phyloP scores from a whole-genome alignment of 2,797 vertebrate species.

The Enteromius paludinosus region DNA sequence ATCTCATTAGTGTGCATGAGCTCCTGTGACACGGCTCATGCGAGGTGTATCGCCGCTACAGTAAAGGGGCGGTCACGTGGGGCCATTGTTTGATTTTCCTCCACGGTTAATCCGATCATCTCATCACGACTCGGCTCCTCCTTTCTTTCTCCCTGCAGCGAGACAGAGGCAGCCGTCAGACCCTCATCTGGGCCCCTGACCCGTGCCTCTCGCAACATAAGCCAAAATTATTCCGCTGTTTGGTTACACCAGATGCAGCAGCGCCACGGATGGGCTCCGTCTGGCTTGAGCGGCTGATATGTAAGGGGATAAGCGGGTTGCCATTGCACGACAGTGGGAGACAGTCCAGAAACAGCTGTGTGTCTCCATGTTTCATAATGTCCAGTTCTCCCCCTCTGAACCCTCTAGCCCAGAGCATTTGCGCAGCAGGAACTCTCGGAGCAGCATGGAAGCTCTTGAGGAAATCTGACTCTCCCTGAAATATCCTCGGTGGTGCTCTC shows the following conservation, averaged over 20 bases:
- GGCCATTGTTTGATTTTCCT: constrained; percentile 27
- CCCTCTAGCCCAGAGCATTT: constrained; percentile 57
- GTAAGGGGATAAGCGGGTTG: constrained; percentile 74
- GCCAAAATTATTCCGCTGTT: constrained; percentile 71
- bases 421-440: constrained; percentile 65
- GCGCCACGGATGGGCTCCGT: constrained; percentile 67
- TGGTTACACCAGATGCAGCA: constrained; percentile 72
- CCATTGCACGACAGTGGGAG: constrained; percentile 70
- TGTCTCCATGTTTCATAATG: constrained; percentile 76
- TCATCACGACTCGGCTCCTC: background rate
- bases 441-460: constrained; percentile 67
- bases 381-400: constrained; percentile 48
- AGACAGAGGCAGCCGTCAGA: background rate
- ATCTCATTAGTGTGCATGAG: constrained; percentile 28
- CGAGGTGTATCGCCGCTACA: background rate
- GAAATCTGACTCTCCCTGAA: constrained; percentile 68
- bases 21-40: background rate
- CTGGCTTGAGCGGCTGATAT: constrained; percentile 71
- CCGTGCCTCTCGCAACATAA: constrained; percentile 63
- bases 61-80: background rate
- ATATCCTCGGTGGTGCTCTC: constrained; percentile 47
- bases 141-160: constrained; percentile 5
- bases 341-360: constrained; percentile 78
- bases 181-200: constrained; percentile 50
- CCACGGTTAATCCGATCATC: constrained; percentile 32